phyloP scores from a whole-genome alignment of 2,113 vertebrate genomes.

The Pomatostomus ruficeps region DNA sequence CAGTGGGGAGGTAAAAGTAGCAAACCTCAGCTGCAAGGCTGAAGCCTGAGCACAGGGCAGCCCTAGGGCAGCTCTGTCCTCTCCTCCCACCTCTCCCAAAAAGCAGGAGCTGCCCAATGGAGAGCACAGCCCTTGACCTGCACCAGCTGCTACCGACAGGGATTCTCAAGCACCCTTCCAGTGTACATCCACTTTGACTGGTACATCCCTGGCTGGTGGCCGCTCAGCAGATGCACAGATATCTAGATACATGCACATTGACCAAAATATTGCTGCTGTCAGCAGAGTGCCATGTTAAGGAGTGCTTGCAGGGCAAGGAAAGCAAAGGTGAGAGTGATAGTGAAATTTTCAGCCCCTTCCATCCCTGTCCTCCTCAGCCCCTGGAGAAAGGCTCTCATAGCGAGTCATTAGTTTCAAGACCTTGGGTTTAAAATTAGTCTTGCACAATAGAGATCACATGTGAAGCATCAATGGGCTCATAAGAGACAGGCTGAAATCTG shows the following conservation, averaged over 20 bases:
- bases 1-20: neutral
- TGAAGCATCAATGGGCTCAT: neutral
- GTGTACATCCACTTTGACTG: neutral
- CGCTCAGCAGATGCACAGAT: neutral
- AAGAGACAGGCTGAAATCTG: neutral
- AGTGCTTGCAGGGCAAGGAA: neutral
- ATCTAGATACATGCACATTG: rapidly evolving
- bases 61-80: neutral
- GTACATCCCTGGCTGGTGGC: neutral
- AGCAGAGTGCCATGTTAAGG: rapidly evolving
- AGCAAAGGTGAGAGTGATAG: neutral
- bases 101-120: neutral
- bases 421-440: neutral
- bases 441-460: neutral
- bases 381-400: neutral
- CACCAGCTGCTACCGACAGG: rapidly evolving
- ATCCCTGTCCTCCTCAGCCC: neutral
- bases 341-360: neutral
- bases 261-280: rapidly evolving
- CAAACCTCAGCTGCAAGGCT: neutral
- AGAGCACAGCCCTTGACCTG: neutral
- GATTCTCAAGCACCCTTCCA: neutral
- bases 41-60: neutral
- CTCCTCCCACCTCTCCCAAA: neutral
- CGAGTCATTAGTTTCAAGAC: neutral